A percentile compares a stretch with the other conserved stretches of the same genome.
These are phyloP conservation scores for Theocolax elegans DNA, from an alignment of 1,140 invertebrate species.

Conservation along the genomic window DNA sequence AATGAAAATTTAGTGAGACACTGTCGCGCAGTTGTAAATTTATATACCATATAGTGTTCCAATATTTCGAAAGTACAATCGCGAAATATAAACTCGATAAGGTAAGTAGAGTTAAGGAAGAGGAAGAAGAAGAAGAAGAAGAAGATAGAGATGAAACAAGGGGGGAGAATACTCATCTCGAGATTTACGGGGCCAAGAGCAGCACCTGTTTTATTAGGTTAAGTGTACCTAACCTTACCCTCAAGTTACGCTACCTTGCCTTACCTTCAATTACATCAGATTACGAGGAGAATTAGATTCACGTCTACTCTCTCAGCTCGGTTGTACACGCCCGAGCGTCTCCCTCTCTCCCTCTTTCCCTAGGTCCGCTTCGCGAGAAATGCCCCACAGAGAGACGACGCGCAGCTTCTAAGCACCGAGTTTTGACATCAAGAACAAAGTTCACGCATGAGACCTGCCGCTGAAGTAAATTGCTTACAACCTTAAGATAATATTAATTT, in stretches of 20 bases:
- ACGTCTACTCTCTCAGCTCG: slow-evolving; percentile 5
- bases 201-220: slow-evolving; percentile 14
- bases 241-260: slow-evolving; percentile 13
- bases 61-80: no score
- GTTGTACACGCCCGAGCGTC: slow-evolving; percentile 1
- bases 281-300: slow-evolving; percentile 43
- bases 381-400: slow-evolving; percentile 4
- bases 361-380: slow-evolving; percentile 5
- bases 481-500: slow-evolving; percentile 35
- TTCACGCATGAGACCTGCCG: slow-evolving; percentile 18
- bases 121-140: no score
- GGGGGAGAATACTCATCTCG: not conserved
- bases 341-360: not conserved
- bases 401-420: slow-evolving; percentile 5
- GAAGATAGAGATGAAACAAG: not conserved
- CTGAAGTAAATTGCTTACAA: slow-evolving; percentile 27
- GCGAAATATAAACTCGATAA: no score
- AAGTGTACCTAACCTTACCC: slow-evolving; percentile 20
- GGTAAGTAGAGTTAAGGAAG: no score
- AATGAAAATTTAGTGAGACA: no score
- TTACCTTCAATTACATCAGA: slow-evolving; percentile 44
- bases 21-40: no score
- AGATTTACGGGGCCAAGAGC: not conserved
- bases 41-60: no score
- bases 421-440: slow-evolving; percentile 31